Evolutionary conservation across 2,797 vertebrate species (phyloP), one percentile per base, ranked within the genome.

Genomic region (Epinephelus awoara): DNA sequence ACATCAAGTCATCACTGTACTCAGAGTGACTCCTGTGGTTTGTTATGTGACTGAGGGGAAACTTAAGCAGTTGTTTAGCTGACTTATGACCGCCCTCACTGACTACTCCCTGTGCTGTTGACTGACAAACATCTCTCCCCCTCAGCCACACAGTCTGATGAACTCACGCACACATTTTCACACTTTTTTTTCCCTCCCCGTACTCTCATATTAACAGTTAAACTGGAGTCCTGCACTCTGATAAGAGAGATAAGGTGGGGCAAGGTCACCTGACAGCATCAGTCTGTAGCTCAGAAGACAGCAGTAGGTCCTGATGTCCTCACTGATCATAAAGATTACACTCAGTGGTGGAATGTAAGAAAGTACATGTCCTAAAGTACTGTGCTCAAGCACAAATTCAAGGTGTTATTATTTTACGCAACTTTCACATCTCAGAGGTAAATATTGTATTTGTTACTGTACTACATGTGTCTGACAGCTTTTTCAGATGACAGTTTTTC

Each of bases 1-100:
- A 23, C 1, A 10, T 9, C 4, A 47, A 40, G 57, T 68, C 65
- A 51, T 25, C 10, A 13, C 23, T 13, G 40, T 29, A 47, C 25
- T 51, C 21, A 34, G 19, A 44, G 44, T 12, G 63, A 61, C 29
- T 49, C 15, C 7, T 23, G 27, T 8, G 23, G 6, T 54, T 54
- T 56, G 52, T 59, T 61, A 19, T 34, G 34, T 49, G 59, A 67
- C 17, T 52, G 9, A 77, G 42, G 49, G 71, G 68, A 62, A 74
- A 74, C 51, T 64, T 72, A 7, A 68, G 21, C 25, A 12, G 7
- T 12, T 64, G n/a, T 49, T 65, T 65, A 6, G 13, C 27, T 65
- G 52, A 75, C 38, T 66, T 23, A 61, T 62, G 52, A 44, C 15
- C 15, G 34, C 34, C 34, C 34, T 8, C 34, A 34, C 34, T 34